Base-by-base conservation (phyloP, 1,140 invertebrate species). In the Drosophila teissieri region DNA sequence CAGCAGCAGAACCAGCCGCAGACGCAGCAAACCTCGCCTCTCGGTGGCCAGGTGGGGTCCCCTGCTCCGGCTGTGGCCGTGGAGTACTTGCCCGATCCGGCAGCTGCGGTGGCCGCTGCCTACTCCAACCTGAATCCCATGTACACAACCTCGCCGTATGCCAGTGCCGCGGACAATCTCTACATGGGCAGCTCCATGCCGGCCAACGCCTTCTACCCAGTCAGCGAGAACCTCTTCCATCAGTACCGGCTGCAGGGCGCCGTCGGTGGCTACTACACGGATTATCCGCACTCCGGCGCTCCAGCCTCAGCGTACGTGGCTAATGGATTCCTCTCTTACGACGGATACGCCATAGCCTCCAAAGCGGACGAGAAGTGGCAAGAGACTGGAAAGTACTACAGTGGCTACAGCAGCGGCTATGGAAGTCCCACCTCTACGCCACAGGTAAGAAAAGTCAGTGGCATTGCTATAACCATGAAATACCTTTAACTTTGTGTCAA, bases 81-180 rank as follows among this genome's bases (percentile, higher is more conserved):
- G 2, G 95, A 96, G 74, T 95, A 95, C 79, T 93, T 95, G 5
- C 94, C 95, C 39, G 95, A 95, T 45, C 95, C 95, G 14, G 94
- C 95, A 0, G 95, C 95, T 1, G 95, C 95, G 0, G 95, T 95
- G 0, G 95, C 96, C 0, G 95, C 95, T 0, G 95, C 96, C 11
- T 97, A 97, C 83, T 96, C 96, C 45, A 96, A 97, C 92, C 93
- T 97, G n/a, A 96, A 96, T 80, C 95, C 95, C 31, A 96, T 96
- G 80, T 97, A 97, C 79, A 94, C 96, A 7, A 94, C 95, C 4
- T 92, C 92, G 40, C 91, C 92, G 40, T 92, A 92, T 57, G 92
- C 94, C 1, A 93, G 93, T 0, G 93, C 94, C 2, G 93, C 96
- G 1, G 92, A 96, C 81, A 94, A 96, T 92, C 93, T 94, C 2